Percentiles rank a stretch among this genome's conserved stretches.
These are phyloP conservation scores for Leucosticte australis DNA, from an alignment of 2,113 vertebrate genomes.

Conservation along the genomic window DNA sequence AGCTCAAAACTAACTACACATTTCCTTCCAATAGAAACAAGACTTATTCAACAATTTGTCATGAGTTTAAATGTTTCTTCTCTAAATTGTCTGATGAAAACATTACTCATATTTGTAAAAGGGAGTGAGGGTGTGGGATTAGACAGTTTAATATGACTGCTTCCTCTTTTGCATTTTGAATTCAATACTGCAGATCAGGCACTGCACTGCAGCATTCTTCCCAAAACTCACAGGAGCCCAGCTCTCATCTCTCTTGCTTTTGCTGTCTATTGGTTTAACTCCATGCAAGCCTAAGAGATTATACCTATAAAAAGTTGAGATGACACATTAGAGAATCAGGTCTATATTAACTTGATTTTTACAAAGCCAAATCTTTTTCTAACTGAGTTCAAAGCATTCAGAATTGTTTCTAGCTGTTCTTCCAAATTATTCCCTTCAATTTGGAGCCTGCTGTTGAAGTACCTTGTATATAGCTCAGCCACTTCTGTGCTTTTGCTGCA, in stretches of 20 bases:
- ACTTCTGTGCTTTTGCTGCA: background rate
- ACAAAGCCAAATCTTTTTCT: background rate
- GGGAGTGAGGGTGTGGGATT: background rate
- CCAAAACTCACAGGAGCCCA: background rate
- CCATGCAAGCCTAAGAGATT: background rate
- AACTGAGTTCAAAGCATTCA: background rate
- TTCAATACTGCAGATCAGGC: background rate
- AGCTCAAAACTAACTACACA: background rate
- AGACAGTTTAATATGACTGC: background rate
- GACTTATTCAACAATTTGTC: background rate
- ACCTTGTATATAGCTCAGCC: background rate
- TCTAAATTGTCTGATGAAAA: background rate
- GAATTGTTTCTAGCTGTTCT: background rate
- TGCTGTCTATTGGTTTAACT: background rate
- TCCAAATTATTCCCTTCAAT: background rate
- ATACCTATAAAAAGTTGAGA: background rate
- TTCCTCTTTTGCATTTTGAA: background rate
- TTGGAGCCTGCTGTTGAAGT: background rate
- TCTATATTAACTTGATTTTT: background rate
- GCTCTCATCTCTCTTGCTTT: background rate
- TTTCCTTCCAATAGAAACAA: background rate
- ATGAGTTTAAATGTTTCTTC: background rate
- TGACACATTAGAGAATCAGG: background rate
- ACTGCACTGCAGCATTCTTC: background rate
- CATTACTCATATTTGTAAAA: background rate